phyloP scores from a whole-genome alignment of 2,888 invertebrate species.

The Microdon myrmicae region DNA sequence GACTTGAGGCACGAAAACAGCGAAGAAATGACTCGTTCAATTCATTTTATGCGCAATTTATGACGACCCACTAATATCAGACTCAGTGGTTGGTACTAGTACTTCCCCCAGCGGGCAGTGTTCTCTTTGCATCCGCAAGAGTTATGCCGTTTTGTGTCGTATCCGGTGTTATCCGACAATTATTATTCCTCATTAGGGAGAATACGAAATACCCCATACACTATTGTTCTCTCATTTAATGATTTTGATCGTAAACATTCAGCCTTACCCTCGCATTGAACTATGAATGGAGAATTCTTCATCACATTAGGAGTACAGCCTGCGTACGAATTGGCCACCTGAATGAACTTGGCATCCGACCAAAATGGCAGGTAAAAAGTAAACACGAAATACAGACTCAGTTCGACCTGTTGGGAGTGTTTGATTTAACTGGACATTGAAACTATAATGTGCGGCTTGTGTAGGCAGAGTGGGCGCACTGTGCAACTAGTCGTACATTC shows the following conservation, averaged over 20 bases:
- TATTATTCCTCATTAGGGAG: too few species aligned
- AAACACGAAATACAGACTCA: conserved; percentile 33
- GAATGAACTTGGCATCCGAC: conserved; percentile 47
- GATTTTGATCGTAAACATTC: conserved; percentile 45
- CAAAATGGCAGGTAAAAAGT: conserved; percentile 43
- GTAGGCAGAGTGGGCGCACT: conserved; percentile 8
- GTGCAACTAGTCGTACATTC: background rate
- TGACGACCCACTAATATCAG: too few species aligned
- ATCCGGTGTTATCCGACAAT: too few species aligned
- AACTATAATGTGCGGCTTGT: conserved; percentile 3
- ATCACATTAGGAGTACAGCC: conserved; percentile 33
- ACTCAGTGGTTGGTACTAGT: too few species aligned
- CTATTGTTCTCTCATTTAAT: conserved; percentile 29
- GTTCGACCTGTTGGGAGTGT: background rate
- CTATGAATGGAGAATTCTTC: conserved; percentile 12
- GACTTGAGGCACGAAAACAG: too few species aligned
- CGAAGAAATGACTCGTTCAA: too few species aligned
- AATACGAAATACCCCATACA: too few species aligned
- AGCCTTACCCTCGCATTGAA: conserved; percentile 19
- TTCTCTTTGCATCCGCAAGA: too few species aligned
- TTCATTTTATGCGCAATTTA: too few species aligned
- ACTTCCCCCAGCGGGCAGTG: too few species aligned
- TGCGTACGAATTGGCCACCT: conserved; percentile 40
- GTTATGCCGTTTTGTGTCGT: too few species aligned
- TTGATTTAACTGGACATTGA: conserved; percentile 2